Evolutionary conservation across 2,113 vertebrate genomes (phyloP), one percentile per base, ranked within the genome.

Genomic region (Larimichthys polyactis): DNA sequence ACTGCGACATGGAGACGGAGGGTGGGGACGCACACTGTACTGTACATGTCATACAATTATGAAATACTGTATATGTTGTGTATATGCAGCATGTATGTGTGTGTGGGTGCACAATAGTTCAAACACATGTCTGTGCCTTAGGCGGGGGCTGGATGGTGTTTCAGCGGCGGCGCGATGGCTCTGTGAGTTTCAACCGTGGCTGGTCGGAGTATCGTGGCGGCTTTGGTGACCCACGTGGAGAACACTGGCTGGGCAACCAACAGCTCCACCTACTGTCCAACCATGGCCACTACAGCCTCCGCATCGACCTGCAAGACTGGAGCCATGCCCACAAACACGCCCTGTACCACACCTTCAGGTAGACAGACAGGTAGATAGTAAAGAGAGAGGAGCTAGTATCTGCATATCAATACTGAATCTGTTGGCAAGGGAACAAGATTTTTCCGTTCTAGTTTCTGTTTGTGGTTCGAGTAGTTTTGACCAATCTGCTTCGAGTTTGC

Each of bases 171-270:
- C 89, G 90, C 4, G 95, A 96, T 0, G 96, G 96, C 4, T 94
- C 95, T 0, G 91, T 96, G 75, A 95, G 93, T 67, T 97, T 97
- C 78, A 96, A 96, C 80, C 93, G 95, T 0, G 94, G 93, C 27
- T 97, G 96, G 96, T 91, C 84, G 0, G 96, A 96, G 77, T 97
- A 97, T 72, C 94, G 85, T 0, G 93, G 95, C 0, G 96, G 96
- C 0, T 97, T 97, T 1, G 96, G 96, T 0, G 94, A 96, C 6
- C 92, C 94, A 0, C 74, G 65, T 0, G 87, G 91, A 0, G 96
- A 97, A 82, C 96, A 96, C 94, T 97, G 96, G 96, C 87, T 97
- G 78, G 96, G 96, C 0, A 97, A 97, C 5, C 91, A 94, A 27
- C 92, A 95, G 83, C 96, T 97, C 65, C 95, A 97, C 82, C 79